Evolutionary conservation across 2,888 invertebrate species (phyloP), one percentile per base, ranked within the genome.

Genomic region (Apoda limacodes): DNA sequence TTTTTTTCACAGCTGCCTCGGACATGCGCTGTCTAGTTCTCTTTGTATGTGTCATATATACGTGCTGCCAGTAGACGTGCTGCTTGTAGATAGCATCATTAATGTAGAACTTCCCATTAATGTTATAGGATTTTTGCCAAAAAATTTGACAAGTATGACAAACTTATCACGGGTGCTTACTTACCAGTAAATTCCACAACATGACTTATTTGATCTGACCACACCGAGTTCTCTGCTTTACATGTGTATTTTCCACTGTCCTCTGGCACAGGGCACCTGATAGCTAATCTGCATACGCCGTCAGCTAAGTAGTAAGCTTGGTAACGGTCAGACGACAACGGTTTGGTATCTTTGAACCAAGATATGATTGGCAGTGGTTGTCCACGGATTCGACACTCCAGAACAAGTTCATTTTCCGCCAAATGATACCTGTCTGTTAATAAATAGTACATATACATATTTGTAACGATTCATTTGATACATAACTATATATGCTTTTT

Each of bases 361-460:
- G 85, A 84, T 35, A 93, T 85, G 1, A 76, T 83, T 0, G 92
- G 90, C 3, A 84, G 71, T 9, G 91, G 90, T 46, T 88, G 85
- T 12, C 89, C 90, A 34, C 89, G 85, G 25, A 93, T 86, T 28
- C 89, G 85, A 53, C 93, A 93, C 65, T 93, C 92, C 41, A 93
- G 69, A 13, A 87, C 83, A 29, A 93, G 62, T 57, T 92, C 88
- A 59, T 92, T 87, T 51, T 88, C 89, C 22, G 85, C 81, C 27
- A 85, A 75, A 52, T 86, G 87, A 61, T 89, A 93, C 7, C 82
- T 84, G 63, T 93, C 92, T 87, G 67, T 25, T 50, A 72, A 42
- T n/a, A n/a, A n/a, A n/a, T n/a, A n/a, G n/a, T n/a, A n/a, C n/a
- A n/a, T n/a, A n/a, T n/a, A n/a, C n/a, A n/a, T n/a, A n/a, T n/a